phyloP scores from a whole-genome alignment of 2,113 vertebrate species.

The Psilopsiagon aurifrons region DNA sequence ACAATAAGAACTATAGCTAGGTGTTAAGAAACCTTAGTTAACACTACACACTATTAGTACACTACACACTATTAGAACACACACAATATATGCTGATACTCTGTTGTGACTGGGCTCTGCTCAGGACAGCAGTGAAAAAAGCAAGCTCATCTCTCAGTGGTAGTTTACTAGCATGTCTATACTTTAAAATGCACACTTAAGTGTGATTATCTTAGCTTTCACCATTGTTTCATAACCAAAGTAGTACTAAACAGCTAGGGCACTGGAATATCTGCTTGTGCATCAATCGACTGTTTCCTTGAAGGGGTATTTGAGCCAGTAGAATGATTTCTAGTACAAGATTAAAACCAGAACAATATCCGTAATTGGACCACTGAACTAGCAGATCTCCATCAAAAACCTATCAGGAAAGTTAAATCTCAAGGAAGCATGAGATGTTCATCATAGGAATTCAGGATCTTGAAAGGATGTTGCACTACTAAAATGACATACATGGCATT shows the following conservation, averaged over 20 bases:
- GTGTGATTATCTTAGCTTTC: not conserved
- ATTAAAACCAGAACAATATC: not conserved
- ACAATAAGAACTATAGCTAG: not conserved
- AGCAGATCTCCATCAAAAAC: not conserved
- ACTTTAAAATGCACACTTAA: not conserved
- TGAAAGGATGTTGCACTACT: not conserved
- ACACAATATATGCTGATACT: not conserved
- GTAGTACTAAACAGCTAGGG: not conserved
- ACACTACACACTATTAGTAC: not conserved
- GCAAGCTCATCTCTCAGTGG: not conserved
- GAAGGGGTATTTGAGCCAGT: not conserved
- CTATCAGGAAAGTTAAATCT: not conserved
- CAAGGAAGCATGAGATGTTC: not conserved
- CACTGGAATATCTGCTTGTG: not conserved
- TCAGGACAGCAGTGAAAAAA: not conserved
- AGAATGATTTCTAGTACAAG: not conserved
- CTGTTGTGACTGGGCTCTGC: not conserved
- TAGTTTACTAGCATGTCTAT: not conserved
- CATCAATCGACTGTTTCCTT: not conserved
- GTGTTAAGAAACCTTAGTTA: not conserved
- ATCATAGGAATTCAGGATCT: not conserved
- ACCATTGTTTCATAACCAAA: not conserved
- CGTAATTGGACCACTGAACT: not conserved
- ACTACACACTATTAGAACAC: not conserved
- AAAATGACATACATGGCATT: not conserved